These are phyloP conservation scores for Drosophila orosa DNA, from an alignment of 1,140 invertebrate genomes.

Conservation along the genomic window DNA sequence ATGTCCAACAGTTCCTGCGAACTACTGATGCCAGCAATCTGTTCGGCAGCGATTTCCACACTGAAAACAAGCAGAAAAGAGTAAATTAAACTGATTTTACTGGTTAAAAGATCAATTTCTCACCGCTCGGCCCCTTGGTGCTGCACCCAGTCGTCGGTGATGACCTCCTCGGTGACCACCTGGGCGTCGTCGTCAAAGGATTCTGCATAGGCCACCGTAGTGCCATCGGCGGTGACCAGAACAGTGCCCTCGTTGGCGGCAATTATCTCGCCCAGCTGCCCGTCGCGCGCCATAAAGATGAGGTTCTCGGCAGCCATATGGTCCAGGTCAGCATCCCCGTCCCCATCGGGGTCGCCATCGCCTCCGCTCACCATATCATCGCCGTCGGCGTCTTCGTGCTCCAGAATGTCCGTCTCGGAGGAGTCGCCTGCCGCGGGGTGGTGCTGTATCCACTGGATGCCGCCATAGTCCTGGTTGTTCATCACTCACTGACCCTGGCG, in stretches of 20 bases:
- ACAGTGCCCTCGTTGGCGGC: conserved; percentile 82
- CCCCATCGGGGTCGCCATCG: conserved; percentile 35
- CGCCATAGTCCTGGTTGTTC: conserved; percentile 74
- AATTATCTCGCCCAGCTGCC: conserved; percentile 72
- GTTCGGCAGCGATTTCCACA: conserved; percentile 88
- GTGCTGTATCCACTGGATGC: conserved; percentile 81
- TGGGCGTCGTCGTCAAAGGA: conserved; percentile 82
- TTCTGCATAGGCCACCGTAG: conserved; percentile 84
- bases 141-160: conserved; percentile 91
- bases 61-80: conserved; percentile 64
- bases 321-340: conserved; percentile 80
- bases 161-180: conserved; percentile 90
- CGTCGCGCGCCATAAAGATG: conserved; percentile 86
- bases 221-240: conserved; percentile 83
- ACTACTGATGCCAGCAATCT: conserved; percentile 85
- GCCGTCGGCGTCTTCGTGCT: conserved; percentile 34
- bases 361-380: conserved; percentile 39
- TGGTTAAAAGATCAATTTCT: conserved; percentile 15
- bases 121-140: conserved; percentile 89
- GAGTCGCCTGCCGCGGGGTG: conserved; percentile 56
- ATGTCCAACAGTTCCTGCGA: conserved; percentile 88
- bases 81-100: neutral
- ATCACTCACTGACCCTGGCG: conserved; percentile 58
- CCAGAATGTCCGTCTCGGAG: conserved; percentile 63
- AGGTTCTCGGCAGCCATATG: conserved; percentile 87